These are phyloP conservation scores for Helicoverpa armigera DNA, from an alignment of 1,140 invertebrate genomes.

Conservation along the genomic window DNA sequence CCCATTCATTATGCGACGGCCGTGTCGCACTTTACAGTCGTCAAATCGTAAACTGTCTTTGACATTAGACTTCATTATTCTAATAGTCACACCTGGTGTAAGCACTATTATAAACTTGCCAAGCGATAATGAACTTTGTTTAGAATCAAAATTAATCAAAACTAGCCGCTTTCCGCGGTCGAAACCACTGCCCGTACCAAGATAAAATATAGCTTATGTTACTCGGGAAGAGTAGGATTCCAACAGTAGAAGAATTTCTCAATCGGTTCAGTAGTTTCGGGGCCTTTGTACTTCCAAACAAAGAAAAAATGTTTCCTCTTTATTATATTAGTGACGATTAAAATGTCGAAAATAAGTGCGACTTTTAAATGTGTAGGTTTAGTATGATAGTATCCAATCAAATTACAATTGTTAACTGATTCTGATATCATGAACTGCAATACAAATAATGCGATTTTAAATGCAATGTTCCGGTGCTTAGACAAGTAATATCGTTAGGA, in stretches of 20 bases:
- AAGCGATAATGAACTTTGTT: too few relatives aligned
- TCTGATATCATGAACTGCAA: neutral
- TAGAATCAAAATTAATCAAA: too few relatives aligned
- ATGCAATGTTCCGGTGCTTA: neutral
- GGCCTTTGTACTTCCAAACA: too few relatives aligned
- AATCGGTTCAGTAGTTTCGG: too few relatives aligned
- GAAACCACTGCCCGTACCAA: too few relatives aligned
- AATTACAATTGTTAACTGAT: neutral
- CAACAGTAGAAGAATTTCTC: too few relatives aligned
- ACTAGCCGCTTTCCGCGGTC: too few relatives aligned
- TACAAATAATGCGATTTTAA: conserved; percentile 3
- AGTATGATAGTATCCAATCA: neutral
- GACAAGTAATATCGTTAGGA: neutral
- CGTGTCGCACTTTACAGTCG: conserved; percentile 1
- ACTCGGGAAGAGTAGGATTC: too few relatives aligned
- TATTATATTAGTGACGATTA: neutral
- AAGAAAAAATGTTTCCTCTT: neutral
- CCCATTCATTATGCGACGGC: conserved; percentile 31
- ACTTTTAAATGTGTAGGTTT: too few relatives aligned
- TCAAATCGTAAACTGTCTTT: conserved; percentile 24
- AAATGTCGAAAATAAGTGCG: too few relatives aligned
- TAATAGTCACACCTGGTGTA: conserved; percentile 14
- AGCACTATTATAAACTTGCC: neutral
- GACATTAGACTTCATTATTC: conserved; percentile 13
- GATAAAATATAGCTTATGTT: too few relatives aligned